Base-by-base conservation (phyloP, 2,113 vertebrate species). In the Percopsis transmontana region DNA sequence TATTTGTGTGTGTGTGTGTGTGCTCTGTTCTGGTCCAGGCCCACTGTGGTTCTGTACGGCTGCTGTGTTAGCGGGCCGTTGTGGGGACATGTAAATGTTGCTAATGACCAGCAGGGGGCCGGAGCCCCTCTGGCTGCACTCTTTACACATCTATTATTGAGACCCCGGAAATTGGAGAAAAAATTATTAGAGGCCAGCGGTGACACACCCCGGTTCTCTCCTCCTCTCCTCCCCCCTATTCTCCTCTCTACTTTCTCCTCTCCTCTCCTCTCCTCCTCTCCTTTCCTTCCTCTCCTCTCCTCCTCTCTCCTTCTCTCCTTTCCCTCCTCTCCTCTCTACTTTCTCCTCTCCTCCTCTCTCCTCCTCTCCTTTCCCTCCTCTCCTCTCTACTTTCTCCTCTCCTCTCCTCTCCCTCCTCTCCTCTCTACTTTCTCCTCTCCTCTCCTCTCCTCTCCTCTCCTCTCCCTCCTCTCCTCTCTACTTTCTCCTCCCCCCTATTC, bases 381-480 rank as follows among this genome's bases (percentile, higher is more conserved):
- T 54, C 33, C 20, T 21, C 39, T 19, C 20, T n/a, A 10, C 13
- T 57, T 14, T 40, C n/a, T 40, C 42, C n/a, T 38, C 20, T 51
- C 18, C 50, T 40, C 33, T 41, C 50, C 40, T 16, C 41, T 18
- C 38, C 39, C 27, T 20, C 10, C 61, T 63, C 18, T 40, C 48
- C 18, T 52, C 44, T 11, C n/a, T 42, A 27, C 58, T 45, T 40
- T 21, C 58, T 27, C 15, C 9, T 33, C 23, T 12, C 23, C 60
- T 18, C 23, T 18, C 45, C 16, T 90, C 91, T 88, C 89, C 89
- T 92, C 79, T 90, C 92, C 91, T 92, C 91, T 93, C 11, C 19
- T 24, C 63, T 50, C 15, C 27, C 60, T 38, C 14, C 16, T 14
- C 21, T n/a, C 23, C 48, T 64, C 62, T 38, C 18, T n/a, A n/a